Conservation (phyloP, 2,113 vertebrate species). For the Argyrosomus japonicus region DNA sequence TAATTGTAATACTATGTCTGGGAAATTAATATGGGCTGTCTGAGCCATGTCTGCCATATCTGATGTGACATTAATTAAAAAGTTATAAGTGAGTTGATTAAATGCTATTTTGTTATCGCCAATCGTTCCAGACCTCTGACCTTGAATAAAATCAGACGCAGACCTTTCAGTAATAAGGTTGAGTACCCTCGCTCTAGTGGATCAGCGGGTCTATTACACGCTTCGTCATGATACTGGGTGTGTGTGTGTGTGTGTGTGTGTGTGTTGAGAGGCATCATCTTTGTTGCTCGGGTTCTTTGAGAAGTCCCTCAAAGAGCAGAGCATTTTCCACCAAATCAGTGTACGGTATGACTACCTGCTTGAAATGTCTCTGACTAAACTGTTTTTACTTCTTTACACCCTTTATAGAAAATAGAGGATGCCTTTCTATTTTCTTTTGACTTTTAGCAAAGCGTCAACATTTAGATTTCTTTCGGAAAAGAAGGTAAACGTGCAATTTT, state of each 20-base stretch:
- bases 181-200: too few species aligned
- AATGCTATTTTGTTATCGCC: too few species aligned
- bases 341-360: background rate
- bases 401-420: background rate
- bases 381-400: background rate
- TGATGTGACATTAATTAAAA: too few species aligned
- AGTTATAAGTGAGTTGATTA: too few species aligned
- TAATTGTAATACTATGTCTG: too few species aligned
- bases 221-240: background rate
- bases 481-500: background rate
- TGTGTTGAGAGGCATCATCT: background rate
- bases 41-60: too few species aligned
- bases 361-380: slow-evolving; percentile 6
- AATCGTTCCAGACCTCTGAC: too few species aligned
- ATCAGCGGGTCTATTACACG: too few species aligned
- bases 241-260: background rate
- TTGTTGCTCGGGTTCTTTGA: background rate
- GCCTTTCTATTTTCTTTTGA: slow-evolving; percentile 8
- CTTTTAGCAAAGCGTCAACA: slow-evolving; percentile 4
- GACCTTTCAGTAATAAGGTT: too few species aligned
- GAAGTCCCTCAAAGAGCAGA: background rate
- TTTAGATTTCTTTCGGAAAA: background rate
- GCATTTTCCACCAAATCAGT: background rate
- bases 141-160: too few species aligned
- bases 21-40: too few species aligned